Base-by-base conservation (phyloP, 2,888 invertebrate genomes). In the Siphonodentalium dalli region DNA sequence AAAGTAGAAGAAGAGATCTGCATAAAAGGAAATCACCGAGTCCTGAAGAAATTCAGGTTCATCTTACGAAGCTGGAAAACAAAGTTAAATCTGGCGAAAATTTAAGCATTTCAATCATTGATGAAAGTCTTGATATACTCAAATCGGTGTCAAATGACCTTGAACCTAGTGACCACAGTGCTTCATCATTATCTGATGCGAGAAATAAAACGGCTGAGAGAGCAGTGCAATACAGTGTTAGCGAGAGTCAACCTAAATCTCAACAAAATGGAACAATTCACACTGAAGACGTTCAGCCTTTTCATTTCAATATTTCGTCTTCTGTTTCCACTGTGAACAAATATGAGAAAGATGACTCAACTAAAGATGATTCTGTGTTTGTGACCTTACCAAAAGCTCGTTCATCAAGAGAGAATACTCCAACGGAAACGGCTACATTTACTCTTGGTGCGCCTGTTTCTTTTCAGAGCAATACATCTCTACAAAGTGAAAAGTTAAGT, bases 101-200 rank as follows among this genome's bases (percentile, higher is more conserved):
- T n/a, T n/a, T n/a, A n/a, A n/a, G n/a, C n/a, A 18, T 64, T 23
- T 43, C 55, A 20, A 61, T 61, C 9, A 63, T 66, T n/a, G 69
- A 68, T 51, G 61, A 63, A 39, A 67, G 66, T 55, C 54, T 66
- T 35, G 63, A 53, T 26, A 58, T 67, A 18, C 43, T 66, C 21
- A 45, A 60, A 34, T 31, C 41, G 15, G 65, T 66, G 6, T 61
- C 62, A 29, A 49, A 62, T 21, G 63, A 65, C 33, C 43, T 65
- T 33, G 41, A 54, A 27, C 49, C 53, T 37, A 46, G 54, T 20
- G 28, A 29, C 3, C 20, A 42, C 11, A 31, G 31, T 33, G 35
- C 41, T 37, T 28, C 33, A 20, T 41, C 31, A 38, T n/a, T 38
- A 21, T 38, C 47, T 15, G n/a, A n/a, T n/a, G n/a, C n/a, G n/a